Evolutionary conservation across 2,888 invertebrate genomes (phyloP), one percentile per base, ranked within the genome.

Genomic region (Tinea semifulvella): DNA sequence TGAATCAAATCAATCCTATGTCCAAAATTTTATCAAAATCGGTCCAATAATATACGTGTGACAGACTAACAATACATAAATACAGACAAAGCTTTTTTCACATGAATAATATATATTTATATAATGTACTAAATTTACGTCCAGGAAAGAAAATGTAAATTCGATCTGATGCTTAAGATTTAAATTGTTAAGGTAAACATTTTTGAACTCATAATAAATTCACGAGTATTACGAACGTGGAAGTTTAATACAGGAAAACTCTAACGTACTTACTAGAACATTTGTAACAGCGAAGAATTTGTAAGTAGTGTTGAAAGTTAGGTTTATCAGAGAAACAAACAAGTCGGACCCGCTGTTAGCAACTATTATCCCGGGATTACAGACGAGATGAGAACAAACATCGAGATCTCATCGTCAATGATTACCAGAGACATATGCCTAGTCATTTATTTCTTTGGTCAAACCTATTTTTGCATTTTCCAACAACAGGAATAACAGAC

Each of bases 281-380:
- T 40, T 20, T 18, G 27, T 42, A 27, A 28, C n/a, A 13, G 16
- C n/a, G 57, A 65, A 68, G 69, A 67, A 70, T 68, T 62, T 53
- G 57, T 52, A 66, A 70, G 61, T 65, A 64, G 58, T 53, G 61
- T 50, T 54, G 49, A 65, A 42, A 42, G 67, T 58, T 66, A 56
- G 59, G 56, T 70, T 66, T 64, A 69, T 72, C 70, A 66, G 60
- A 56, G 67, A 67, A 60, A 66, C 69, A 71, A 72, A 69, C 68
- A 67, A 60, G 60, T 56, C 57, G 60, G 61, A 49, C 63, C 58
- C 57, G 56, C 59, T 64, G 69, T 69, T 69, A 62, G 56, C 48
- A 70, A 71, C 73, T 75, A 67, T 75, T 70, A 73, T 73, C 70
- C 65, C 55, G 51, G 65, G 68, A 68, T 68, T 66, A 69, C 61